Percentiles rank a stretch among this genome's conserved stretches.
Conservation (phyloP, 1,140 invertebrate genomes). For the Harpegnathos saltator region DNA sequence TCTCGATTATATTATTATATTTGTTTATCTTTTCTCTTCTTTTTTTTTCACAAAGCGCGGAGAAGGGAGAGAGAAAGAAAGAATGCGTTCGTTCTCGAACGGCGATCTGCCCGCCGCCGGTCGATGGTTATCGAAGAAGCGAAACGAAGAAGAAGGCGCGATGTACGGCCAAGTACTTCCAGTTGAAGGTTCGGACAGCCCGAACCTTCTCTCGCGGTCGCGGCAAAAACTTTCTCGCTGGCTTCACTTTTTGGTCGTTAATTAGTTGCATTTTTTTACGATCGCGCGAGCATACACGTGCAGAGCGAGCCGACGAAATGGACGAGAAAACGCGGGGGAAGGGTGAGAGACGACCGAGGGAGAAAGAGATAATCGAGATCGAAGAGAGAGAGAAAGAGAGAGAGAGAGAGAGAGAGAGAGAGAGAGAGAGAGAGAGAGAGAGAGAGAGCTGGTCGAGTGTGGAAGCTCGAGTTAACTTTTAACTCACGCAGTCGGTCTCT, state of each 20-base stretch:
- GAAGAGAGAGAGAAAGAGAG: constrained; percentile 24
- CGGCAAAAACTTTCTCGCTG: constrained; percentile 60
- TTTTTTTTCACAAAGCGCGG: background rate
- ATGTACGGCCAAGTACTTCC: constrained; percentile 48
- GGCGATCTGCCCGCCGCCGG: background rate
- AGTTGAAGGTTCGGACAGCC: constrained; percentile 8
- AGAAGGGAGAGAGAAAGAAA: constrained; percentile 31
- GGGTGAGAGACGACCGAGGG: constrained; percentile 2
- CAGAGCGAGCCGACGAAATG: constrained; percentile 47
- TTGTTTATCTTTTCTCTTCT: no score
- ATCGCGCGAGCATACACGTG: constrained; percentile 66
- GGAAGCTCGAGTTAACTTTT: constrained; percentile 57
- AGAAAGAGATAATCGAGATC: constrained; percentile 13
- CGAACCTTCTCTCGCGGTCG: constrained; percentile 35
- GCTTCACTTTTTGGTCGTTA: constrained; percentile 71
- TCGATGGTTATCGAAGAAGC: constrained; percentile 22
- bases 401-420: constrained; percentile 42
- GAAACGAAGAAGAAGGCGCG: constrained; percentile 48
- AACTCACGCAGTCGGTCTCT: constrained; percentile 9
- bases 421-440: constrained; percentile 39
- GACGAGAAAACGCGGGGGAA: background rate
- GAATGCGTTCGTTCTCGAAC: background rate
- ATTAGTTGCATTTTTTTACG: constrained; percentile 76
- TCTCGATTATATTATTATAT: background rate
- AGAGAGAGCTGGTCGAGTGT: constrained; percentile 16